Evolutionary conservation across 2,113 vertebrate genomes (phyloP), one percentile per base, ranked within the genome.

Genomic region (Vombatus ursinus): DNA sequence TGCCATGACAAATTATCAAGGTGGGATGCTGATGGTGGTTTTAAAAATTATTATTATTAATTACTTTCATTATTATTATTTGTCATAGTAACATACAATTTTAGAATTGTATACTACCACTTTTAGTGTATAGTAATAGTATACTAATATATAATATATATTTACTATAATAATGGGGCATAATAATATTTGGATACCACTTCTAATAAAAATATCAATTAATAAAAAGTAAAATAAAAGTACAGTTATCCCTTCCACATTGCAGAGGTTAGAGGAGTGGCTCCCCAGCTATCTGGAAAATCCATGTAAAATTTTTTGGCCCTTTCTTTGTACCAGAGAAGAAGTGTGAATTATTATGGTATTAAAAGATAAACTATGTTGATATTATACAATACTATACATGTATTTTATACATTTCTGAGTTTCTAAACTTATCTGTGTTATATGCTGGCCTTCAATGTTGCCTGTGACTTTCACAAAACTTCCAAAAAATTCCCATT

Each of bases 181-280:
- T 44, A 44, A 84, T 84, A 84, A 84, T 84, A 57, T 92, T 92
- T 51, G 90, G 91, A 90, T 94, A 5, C 84, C 54, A 89, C 47
- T 54, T 96, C 11, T 26, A 89, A 51, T 51, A 97, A 89, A 96
- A 95, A 93, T 8, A 6, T 2, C 7, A 95, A 11, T 22, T 48
- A 84, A 92, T 51, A 90, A 57, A 84, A 94, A 95, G 14, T 91
- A 7, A 54, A 57, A 61, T 90, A n/a, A n/a, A 84, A 84, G 9
- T 68, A 68, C 57, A 68, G 4, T 12, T 68, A 37, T 68, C 3
- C 26, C 26, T 28, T 68, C 28, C 28, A 37, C 11, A 31, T 22
- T 5, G 90, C n/a, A 93, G 89, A 92, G 91, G 92, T 92, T 89
- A 26, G 23, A 8, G 8, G 9, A 11, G 2, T 26, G 10, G 26